These are phyloP conservation scores for Fregata magnificens DNA, from an alignment of 2,113 vertebrate genomes.

Conservation along the genomic window DNA sequence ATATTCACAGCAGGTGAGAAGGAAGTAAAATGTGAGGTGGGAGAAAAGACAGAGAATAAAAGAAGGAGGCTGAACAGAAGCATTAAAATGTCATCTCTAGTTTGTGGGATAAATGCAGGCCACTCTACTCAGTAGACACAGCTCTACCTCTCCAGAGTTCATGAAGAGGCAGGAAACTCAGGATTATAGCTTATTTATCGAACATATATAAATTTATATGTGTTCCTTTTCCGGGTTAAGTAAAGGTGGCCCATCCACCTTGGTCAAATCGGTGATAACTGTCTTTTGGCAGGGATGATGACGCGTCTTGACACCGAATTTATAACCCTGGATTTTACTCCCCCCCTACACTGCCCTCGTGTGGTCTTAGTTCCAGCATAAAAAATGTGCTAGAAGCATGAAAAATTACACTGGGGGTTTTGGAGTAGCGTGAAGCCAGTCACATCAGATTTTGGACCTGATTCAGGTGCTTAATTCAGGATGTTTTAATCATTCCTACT, in stretches of 20 bases:
- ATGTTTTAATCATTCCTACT: neutral
- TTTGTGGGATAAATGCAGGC: neutral
- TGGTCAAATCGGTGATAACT: too few species aligned
- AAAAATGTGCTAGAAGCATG: neutral
- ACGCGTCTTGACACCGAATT: too few species aligned
- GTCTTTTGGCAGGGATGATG: too few species aligned
- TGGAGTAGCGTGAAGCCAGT: neutral
- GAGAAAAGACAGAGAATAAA: neutral
- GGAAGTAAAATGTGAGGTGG: neutral
- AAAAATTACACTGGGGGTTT: neutral
- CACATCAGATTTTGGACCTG: neutral
- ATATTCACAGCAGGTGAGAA: neutral
- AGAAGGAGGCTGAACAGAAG: neutral
- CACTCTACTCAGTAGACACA: neutral
- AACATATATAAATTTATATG: too few species aligned
- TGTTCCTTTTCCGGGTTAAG: too few species aligned
- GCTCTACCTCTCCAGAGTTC: neutral
- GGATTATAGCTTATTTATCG: neutral
- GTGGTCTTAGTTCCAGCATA: neutral
- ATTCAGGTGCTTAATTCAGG: neutral
- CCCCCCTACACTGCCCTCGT: conserved; percentile 4
- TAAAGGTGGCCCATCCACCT: too few species aligned
- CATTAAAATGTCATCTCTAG: neutral
- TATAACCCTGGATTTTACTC: neutral
- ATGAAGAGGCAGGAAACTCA: neutral